Evolutionary conservation across 92 coral and sea anemone genomes (phyloP), one percentile per base, ranked within the genome.

Genomic region (Porites cylindrica): DNA sequence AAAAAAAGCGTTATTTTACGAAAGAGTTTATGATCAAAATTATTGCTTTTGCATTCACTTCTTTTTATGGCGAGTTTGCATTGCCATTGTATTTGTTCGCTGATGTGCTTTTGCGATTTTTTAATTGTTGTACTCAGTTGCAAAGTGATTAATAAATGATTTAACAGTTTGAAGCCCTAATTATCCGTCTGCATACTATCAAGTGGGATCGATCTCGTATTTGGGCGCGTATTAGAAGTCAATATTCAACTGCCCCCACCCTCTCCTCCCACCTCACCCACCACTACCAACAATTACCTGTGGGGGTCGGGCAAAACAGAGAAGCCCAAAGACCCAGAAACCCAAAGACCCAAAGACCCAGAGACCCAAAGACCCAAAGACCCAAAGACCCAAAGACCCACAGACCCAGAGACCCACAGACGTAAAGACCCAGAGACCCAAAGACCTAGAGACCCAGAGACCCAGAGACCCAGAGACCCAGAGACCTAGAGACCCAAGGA

Each of bases 241-340:
- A 66, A 66, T 66, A 66, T 66, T 66, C 70, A 19, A 66, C 70
- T 66, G 70, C 70, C 70, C 70, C 70, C 70, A 66, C 70, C 70
- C 70, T 66, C 70, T 66, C 70, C 70, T 66, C 70, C 70, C 70
- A 17, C 70, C 70, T 66, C 70, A 66, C 29, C 70, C 70, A 66
- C 70, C 70, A 66, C 70, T 66, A 66, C 70, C 70, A 66, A 66
- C 70, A 66, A 66, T 14, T 66, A 66, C 70, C 70, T 66, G 70
- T 66, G 70, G 70, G 70, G 70, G 23, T 66, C 70, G 70, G 70
- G 70, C 70, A 66, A 66, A 66, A 66, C 70, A 66, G 70, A 18
- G 70, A 66, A 66, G 70, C 70, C 32, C 70, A 66, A 66, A 66
- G 70, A 66, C 70, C 70, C 70, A 66, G 70, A 66, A 66, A 66